Evolutionary conservation across 2,888 invertebrate species (phyloP).

Genomic region (Hoplodrina ambigua): DNA sequence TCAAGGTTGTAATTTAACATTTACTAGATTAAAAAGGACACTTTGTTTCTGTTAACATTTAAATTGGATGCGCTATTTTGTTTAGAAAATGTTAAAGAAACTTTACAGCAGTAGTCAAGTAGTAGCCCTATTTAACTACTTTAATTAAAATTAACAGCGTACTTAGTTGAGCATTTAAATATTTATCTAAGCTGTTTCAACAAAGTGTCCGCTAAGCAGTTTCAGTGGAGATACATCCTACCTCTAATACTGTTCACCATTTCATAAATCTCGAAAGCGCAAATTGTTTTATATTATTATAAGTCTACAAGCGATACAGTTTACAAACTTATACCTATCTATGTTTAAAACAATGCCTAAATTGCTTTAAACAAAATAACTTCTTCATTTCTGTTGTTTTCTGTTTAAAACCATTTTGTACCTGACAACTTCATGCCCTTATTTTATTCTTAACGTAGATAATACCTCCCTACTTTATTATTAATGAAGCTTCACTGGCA

Average conservation of each 20-base stretch:
- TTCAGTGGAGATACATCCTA: not conserved
- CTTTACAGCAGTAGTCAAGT: too few species aligned
- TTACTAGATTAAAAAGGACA: too few species aligned
- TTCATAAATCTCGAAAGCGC: not conserved
- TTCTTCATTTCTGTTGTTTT: too few species aligned
- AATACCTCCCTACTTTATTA: not conserved
- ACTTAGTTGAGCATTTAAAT: not conserved
- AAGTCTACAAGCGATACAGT: too few species aligned
- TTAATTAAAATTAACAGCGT: too few species aligned
- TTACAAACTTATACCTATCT: too few species aligned
- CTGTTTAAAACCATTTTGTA: not conserved
- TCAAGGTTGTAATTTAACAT: too few species aligned
- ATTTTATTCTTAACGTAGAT: not conserved
- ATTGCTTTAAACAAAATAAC: too few species aligned
- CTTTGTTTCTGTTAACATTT: not conserved
- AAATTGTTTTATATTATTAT: not conserved
- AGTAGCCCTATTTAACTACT: too few species aligned
- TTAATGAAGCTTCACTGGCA: not conserved
- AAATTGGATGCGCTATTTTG: not conserved
- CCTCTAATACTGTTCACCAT: not conserved
- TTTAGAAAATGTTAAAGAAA: not conserved
- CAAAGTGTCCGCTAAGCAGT: not conserved
- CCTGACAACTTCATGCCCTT: slow-evolving; percentile 5
- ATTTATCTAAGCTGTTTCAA: not conserved
- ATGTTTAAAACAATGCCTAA: too few species aligned